A percentile compares a stretch with the other conserved stretches of the same genome.
Conservation (phyloP, 1,140 invertebrate genomes). For the Saccostrea glomerata region DNA sequence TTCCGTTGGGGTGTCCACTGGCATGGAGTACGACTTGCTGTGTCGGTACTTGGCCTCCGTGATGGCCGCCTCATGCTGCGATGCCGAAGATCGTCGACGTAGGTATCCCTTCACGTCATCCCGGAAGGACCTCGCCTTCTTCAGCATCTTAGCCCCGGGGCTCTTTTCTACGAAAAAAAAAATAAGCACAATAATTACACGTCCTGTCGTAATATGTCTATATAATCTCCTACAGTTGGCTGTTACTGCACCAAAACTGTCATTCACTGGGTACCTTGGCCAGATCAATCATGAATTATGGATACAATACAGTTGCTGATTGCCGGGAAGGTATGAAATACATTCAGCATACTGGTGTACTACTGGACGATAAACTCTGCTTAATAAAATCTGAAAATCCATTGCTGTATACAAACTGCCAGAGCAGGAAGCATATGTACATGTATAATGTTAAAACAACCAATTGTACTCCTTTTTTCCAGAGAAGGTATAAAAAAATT, state of each 20-base stretch:
- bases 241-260: not conserved
- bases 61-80: constrained; percentile 57
- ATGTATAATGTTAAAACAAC: not conserved
- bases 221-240: not conserved
- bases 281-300: constrained; percentile 14
- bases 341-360: not conserved
- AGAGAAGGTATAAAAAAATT: not conserved
- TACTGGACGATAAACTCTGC: not conserved
- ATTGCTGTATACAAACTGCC: not conserved
- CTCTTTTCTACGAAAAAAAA: constrained; percentile 63
- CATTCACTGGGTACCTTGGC: not conserved
- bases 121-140: constrained; percentile 70
- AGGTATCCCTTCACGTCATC: constrained; percentile 68
- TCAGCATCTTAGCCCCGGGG: constrained; percentile 71
- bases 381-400: constrained; percentile 30
- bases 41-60: constrained; percentile 42
- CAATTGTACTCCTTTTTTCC: not conserved
- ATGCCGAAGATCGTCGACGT: constrained; percentile 64
- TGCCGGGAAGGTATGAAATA: constrained; percentile 24
- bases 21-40: constrained; percentile 26
- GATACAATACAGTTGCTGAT: constrained; percentile 12
- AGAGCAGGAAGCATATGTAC: not conserved
- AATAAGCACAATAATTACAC: not conserved
- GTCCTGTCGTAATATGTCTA: not conserved
- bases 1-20: not conserved